Base-by-base conservation (phyloP, 2,113 vertebrate genomes). In the Phocoena sinus region DNA sequence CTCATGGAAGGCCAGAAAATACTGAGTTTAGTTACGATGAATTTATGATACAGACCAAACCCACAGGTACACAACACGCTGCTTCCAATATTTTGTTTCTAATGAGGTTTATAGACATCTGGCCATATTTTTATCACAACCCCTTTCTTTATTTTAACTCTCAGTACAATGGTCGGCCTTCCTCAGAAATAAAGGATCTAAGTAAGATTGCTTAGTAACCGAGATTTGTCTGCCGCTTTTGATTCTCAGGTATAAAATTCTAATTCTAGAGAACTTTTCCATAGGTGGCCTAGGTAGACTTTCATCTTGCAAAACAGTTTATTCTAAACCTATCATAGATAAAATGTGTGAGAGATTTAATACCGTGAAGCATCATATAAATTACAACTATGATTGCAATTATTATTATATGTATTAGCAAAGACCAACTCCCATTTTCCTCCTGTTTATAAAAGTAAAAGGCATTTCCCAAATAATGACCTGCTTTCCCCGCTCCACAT, bases 391-490 rank as follows among this genome's bases (percentile, higher is more conserved):
- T 26, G 31, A 63, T 4, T 17, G 25, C 1, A 95, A 91, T 95
- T 86, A 93, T n/a, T 84, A 36, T 44, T 89, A 77, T 50, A 44
- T 94, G 12, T 90, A 90, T 83, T 62, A 90, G 33, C 50, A 95
- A 70, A 95, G 50, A 80, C 6, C 28, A 89, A 80, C 41, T 96
- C 83, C 38, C 15, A 8, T 87, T 71, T 70, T 76, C 77, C 62
- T 93, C 62, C 36, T 82, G 5, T 44, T 88, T 91, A 87, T 85
- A 56, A 94, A 91, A 92, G 63, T 81, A 84, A 79, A 94, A 77
- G 12, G 7, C 25, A 20, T 94, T 94, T 95, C 33, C 38, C 41
- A 88, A 95, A 90, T 90, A 77, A 80, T 77, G 84, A 84, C 60
- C 87, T 95, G 38, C n/a, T 88, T 36, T 84, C 41, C 15, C 2